Evolutionary conservation across 2,113 vertebrate genomes (phyloP).

Genomic region (Atlantisia rogersi): DNA sequence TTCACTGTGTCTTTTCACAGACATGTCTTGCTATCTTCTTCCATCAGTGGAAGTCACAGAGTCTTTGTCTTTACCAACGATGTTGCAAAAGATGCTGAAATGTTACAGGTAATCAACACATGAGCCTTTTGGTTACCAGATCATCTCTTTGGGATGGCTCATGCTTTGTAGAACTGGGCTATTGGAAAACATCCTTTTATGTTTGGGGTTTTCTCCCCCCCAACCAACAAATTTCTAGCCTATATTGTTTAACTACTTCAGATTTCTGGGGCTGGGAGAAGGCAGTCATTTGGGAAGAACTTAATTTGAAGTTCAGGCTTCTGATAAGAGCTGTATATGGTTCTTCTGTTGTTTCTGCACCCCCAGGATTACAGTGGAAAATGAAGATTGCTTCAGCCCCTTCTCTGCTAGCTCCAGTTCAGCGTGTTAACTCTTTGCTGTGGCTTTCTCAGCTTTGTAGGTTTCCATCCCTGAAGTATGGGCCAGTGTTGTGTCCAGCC

Average conservation of each 20-base stretch:
- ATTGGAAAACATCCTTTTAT: not conserved
- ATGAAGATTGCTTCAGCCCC: not conserved
- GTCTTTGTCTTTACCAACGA: not conserved
- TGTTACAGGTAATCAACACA: not conserved
- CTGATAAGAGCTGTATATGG: not conserved
- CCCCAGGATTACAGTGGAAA: not conserved
- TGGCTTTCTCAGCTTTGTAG: not conserved
- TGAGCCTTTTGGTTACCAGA: not conserved
- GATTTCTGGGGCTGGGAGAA: not conserved
- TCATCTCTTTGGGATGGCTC: not conserved
- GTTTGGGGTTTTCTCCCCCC: not conserved
- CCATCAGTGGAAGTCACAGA: not conserved
- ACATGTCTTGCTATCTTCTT: not conserved
- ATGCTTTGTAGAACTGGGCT: not conserved
- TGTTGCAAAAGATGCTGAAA: not conserved
- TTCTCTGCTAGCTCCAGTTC: not conserved
- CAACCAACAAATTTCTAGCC: not conserved
- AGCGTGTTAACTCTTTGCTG: not conserved
- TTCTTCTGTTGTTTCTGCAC: not conserved
- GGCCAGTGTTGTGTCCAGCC: not conserved
- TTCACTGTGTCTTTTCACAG: not conserved
- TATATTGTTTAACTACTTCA: not conserved
- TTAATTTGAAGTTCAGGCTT: not conserved
- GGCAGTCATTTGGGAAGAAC: not conserved
- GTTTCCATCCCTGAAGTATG: not conserved